Evolutionary conservation across 2,797 vertebrate species (phyloP).

Genomic region (Ctenopoma multispine): DNA sequence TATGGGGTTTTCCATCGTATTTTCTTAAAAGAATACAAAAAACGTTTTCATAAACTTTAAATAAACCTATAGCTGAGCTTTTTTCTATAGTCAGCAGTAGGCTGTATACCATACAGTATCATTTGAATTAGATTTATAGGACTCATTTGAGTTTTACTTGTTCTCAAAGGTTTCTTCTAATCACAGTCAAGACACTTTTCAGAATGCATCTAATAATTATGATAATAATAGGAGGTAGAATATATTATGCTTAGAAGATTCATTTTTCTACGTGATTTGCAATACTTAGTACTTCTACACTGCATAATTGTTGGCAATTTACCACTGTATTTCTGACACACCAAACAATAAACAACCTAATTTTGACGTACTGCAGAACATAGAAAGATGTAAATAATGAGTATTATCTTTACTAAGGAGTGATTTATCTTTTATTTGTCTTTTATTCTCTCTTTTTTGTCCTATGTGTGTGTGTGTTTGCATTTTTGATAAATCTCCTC

Average conservation of each 20-base stretch:
- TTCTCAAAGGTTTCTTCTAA: neutral
- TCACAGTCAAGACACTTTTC: neutral
- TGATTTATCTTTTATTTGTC: slow-evolving; percentile 20
- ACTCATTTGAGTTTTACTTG: neutral
- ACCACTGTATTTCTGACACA: neutral
- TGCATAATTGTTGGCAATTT: neutral
- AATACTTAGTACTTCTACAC: neutral
- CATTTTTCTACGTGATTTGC: slow-evolving; percentile 4
- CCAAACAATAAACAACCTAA: neutral
- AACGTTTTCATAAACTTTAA: neutral
- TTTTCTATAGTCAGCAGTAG: too few species aligned
- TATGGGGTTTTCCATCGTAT: neutral
- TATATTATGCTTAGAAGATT: neutral
- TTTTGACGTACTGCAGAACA: neutral
- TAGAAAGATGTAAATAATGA: slow-evolving; percentile 8
- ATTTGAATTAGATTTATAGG: too few species aligned
- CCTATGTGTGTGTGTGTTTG: slow-evolving; percentile 12
- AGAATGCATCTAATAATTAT: slow-evolving; percentile 1
- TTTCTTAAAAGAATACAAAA: neutral
- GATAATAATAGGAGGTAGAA: slow-evolving; percentile 5
- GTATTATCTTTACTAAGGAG: neutral
- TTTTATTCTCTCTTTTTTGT: slow-evolving; percentile 21
- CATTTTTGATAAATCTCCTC: slow-evolving; percentile 41
- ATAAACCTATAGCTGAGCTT: neutral
- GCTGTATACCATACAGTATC: too few species aligned